Evolutionary conservation across 35 echinoderm and acorn worm species (phyloP), one percentile per base, ranked within the genome.

Genomic region (Chiridota heheva): DNA sequence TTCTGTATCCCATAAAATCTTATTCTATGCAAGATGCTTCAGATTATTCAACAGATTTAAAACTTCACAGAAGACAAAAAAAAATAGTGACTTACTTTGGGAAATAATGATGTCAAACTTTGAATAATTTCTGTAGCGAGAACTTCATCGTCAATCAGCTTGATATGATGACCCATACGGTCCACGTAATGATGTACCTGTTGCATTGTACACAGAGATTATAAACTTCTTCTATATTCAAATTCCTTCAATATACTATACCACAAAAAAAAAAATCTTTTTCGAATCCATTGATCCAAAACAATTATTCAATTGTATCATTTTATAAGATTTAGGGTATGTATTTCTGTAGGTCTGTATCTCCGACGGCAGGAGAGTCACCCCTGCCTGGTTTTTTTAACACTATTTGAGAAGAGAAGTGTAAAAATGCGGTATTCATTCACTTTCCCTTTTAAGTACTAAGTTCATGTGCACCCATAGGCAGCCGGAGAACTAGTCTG

Each of bases 101-200:
- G 77, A 63, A 90, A 96, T 13, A 90, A 61, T 36, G 61, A 42
- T 20, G 77, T 55, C 42, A 96, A 26, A 17, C 55, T 42, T 43
- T 90, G 72, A 62, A 87, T 70, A 67, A 90, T 42, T 43, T 86
- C 68, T 34, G 60, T 40, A 5, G 44, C 78, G 39, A 77, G 56
- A 17, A 65, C 36, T 5, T 72, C 70, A 36, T 89, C 77, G 37
- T 78, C 75, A 38, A 86, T 59, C 28, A 86, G 84, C 55, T 81
- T 76, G 6, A 66, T 26, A 4, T 90, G 83, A 43, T 69, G 82
- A 32, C 78, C 80, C 12, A 81, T 82, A 33, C 92, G 75, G 43
- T 85, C 83, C 12, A 90, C 51, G 71, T 96, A 96, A 64, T 96
- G 92, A 1, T 31, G 34, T 18, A 96, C 58, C 92, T 96, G 47